Percentiles rank a stretch among this genome's conserved stretches.
These are phyloP conservation scores for Phoxinus dragarum DNA, from an alignment of 2,797 vertebrate species.

Conservation along the genomic window DNA sequence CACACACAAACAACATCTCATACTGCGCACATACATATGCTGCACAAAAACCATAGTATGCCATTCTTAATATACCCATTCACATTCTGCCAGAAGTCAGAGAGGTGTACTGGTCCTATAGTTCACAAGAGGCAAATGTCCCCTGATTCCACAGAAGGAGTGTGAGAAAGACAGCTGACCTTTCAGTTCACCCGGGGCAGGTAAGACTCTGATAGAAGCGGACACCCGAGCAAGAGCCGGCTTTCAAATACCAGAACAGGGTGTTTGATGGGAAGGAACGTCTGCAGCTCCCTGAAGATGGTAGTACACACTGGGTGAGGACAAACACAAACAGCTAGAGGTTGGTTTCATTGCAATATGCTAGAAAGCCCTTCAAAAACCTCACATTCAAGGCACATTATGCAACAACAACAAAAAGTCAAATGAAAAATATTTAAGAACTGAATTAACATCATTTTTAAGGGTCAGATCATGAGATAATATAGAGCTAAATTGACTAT, in stretches of 20 bases:
- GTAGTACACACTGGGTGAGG: neutral
- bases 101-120: conserved; percentile 1
- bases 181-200: conserved; percentile 48
- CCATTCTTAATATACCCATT: conserved; percentile 5
- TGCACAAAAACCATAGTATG: neutral
- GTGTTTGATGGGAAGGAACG: conserved; percentile 12
- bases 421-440: neutral
- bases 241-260: conserved; percentile 31
- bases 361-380: neutral
- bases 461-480: neutral
- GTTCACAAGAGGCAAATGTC: conserved; percentile 44
- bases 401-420: neutral
- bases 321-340: neutral
- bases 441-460: neutral
- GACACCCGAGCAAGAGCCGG: conserved; percentile 20
- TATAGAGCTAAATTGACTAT: neutral
- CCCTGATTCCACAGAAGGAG: conserved; percentile 5
- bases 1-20: neutral
- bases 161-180: conserved; percentile 52
- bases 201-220: conserved; percentile 30
- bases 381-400: neutral
- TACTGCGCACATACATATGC: neutral
- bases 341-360: neutral
- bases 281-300: conserved; percentile 26
- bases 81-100: conserved; percentile 18